phyloP scores from a whole-genome alignment of 2,797 vertebrate genomes.

The Anableps anableps region DNA sequence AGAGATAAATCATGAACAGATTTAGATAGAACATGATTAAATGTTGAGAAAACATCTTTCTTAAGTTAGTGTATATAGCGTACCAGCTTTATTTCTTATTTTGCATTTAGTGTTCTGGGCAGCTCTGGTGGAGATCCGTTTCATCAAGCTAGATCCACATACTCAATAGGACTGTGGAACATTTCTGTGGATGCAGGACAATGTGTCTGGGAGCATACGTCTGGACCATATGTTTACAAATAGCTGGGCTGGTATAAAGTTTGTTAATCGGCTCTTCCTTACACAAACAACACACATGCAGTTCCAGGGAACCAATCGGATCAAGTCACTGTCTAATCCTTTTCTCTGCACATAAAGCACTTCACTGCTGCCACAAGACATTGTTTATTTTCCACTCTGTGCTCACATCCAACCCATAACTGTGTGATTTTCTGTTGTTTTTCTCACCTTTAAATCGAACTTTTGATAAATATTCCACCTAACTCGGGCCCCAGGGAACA shows the following conservation, averaged over 20 bases:
- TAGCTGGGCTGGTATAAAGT: slow-evolving; percentile 40
- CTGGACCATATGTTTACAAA: slow-evolving; percentile 69
- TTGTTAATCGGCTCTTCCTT: slow-evolving; percentile 71
- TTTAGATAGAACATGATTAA: neutral
- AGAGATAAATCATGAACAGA: slow-evolving; percentile 6
- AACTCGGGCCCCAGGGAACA: neutral
- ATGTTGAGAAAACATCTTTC: neutral
- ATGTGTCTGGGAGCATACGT: slow-evolving; percentile 58
- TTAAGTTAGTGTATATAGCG: neutral
- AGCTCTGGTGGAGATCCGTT: slow-evolving; percentile 10
- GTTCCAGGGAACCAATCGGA: slow-evolving; percentile 35
- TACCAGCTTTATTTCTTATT: neutral
- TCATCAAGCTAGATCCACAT: neutral
- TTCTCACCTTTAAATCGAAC: neutral
- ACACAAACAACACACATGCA: slow-evolving; percentile 58
- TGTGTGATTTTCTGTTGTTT: neutral
- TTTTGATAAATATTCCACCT: neutral
- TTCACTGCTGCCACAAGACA: slow-evolving; percentile 33
- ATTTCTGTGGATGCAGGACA: slow-evolving; percentile 40
- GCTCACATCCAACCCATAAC: neutral
- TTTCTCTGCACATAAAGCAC: slow-evolving; percentile 36
- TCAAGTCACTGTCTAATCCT: slow-evolving; percentile 61
- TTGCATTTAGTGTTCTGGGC: neutral
- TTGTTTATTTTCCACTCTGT: slow-evolving; percentile 18
- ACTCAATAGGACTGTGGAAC: slow-evolving; percentile 7